Evolutionary conservation across 2,888 invertebrate genomes (phyloP), one percentile per base, ranked within the genome.

Genomic region (Baccha elongata): DNA sequence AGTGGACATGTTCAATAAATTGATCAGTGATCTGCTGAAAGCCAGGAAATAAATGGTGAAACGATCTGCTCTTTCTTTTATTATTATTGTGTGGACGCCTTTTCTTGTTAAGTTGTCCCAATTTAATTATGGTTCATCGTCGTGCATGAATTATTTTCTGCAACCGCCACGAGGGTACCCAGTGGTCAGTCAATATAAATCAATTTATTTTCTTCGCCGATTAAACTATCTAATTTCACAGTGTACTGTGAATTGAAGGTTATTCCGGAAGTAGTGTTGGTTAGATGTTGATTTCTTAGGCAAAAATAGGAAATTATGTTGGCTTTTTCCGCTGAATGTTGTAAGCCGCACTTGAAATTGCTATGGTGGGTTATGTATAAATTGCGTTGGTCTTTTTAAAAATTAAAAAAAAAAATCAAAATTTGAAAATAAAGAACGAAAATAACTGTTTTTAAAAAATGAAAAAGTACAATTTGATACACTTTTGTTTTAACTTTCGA

Each of bases 71-170:
- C 29, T 42, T 46, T 26, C 13, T 46, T 42, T n/a, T n/a, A n/a
- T n/a, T n/a, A n/a, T n/a, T n/a, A n/a, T 42, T 19, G 11, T 48
- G 35, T 11, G n/a, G 35, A 8, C 35, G 23, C 26, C 23, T 7
- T 3, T 11, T 23, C 10, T 3, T 13, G 65, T 67, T 75, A 67
- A 68, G 60, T 60, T 75, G 75, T 73, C 46, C 40, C 52, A 73
- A 53, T 72, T 79, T 67, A 62, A 67, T 62, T 72, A 60, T 42
- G 1, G 46, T 19, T 35, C 42, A 50, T 17, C 78, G 78, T 52
- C 42, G 42, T 26, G 58, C 69, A 65, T 37, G 71, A 44, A 23
- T 76, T 62, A 48, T 55, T 26, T 37, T 32, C 23, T 37, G n/a
- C 8, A n/a, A 5, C 8, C 23, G 1, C 6, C 6, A 5, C 3